These are phyloP conservation scores for Acanthiza pusilla DNA, from an alignment of 2,797 vertebrate species.

Conservation along the genomic window DNA sequence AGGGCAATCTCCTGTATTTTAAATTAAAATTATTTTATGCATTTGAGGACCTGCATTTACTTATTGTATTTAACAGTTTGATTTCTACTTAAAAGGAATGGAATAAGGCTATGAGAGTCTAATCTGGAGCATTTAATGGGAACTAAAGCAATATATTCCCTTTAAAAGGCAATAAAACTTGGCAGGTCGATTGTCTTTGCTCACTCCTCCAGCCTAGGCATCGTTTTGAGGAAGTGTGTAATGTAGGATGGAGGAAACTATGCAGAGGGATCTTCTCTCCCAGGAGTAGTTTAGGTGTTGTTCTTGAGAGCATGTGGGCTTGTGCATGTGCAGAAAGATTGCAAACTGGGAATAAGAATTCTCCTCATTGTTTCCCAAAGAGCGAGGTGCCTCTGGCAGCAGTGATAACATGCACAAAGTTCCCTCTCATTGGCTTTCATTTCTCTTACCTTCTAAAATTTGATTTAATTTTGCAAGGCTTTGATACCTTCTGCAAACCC, in stretches of 20 bases:
- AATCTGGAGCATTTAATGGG: neutral
- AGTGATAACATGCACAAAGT: neutral
- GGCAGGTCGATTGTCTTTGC: neutral
- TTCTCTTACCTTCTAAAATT: conserved; percentile 39
- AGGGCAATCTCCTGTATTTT: neutral
- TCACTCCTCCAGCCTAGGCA: neutral
- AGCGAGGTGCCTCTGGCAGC: neutral
- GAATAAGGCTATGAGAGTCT: neutral
- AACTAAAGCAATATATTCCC: neutral
- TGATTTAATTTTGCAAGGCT: conserved; percentile 48
- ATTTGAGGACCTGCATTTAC: neutral
- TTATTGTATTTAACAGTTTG: neutral
- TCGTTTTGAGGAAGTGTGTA: neutral
- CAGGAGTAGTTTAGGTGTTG: neutral
- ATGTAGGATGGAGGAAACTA: neutral
- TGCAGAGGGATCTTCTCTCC: neutral
- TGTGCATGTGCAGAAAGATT: neutral
- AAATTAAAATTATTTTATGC: neutral
- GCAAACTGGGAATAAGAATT: neutral
- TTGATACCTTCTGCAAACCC: conserved; percentile 14
- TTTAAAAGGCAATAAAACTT: neutral
- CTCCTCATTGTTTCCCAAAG: neutral
- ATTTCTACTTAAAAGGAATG: neutral
- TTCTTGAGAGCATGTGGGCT: neutral
- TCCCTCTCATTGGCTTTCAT: neutral